Evolutionary conservation across 2,113 vertebrate species (phyloP), one percentile per base, ranked within the genome.

Genomic region (Sterrhoptilus dennistouni): DNA sequence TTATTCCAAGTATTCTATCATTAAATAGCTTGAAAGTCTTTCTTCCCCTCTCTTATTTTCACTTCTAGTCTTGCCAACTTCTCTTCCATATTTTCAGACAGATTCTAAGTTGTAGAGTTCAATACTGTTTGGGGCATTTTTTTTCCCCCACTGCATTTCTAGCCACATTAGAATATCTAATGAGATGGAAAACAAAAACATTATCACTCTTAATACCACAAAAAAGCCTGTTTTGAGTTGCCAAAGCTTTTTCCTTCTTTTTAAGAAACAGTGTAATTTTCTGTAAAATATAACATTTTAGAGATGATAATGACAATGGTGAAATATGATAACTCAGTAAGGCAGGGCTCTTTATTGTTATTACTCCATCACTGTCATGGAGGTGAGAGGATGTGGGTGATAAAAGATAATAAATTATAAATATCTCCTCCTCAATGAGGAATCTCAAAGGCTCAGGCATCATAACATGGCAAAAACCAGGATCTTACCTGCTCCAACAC

Each of bases 1-100:
- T 81, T 83, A 69, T 91, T 83, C 54, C 69, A 77, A 89, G 11
- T 44, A 80, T 77, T 91, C 88, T 77, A 52, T 69, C 47, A 66
- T 59, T 79, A 63, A 78, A 79, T 42, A 82, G 52, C 21, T 82
- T 60, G 57, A 36, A 72, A 79, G 14, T 27, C 14, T 88, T 70
- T 79, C 47, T 63, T 82, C 16, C 23, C 18, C 18, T 70, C 42
- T 81, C 56, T 36, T 82, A 44, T 52, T 75, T 91, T 40, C 11
- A 42, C 38, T 87, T 78, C 25, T 33, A 23, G 9, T 57, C 42
- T 56, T 42, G 72, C 11, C 61, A 76, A 24, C 12, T 75, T 74
- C n/a, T 57, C 50, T 60, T 60, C n/a, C 33, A 16, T 66, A 49
- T 75, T 92, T 89, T 68, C 50, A 52, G 45, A 79, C 27, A 76